Evolutionary conservation across 2,797 vertebrate species (phyloP).

Genomic region (Craterocephalus amniculus): DNA sequence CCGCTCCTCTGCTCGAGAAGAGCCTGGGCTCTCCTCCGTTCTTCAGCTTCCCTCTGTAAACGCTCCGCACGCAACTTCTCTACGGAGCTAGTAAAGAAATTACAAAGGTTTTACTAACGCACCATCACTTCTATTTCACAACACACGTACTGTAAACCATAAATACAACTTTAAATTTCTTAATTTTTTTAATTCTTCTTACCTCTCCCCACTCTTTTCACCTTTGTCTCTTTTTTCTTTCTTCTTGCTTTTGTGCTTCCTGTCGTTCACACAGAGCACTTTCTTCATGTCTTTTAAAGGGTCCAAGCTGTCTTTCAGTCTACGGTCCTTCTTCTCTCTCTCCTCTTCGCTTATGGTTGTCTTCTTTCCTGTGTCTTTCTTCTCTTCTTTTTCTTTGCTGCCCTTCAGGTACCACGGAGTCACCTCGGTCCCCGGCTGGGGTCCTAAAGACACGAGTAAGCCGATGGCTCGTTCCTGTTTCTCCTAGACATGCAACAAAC

Average conservation of each 20-base stretch:
- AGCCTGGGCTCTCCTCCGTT: slow-evolving; percentile 80
- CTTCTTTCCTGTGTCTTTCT: slow-evolving; percentile 51
- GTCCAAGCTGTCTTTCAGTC: slow-evolving; percentile 86
- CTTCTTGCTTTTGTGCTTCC: slow-evolving; percentile 75
- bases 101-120: neutral
- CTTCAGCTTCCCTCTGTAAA: slow-evolving; percentile 83
- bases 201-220: slow-evolving; percentile 67
- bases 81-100: slow-evolving; percentile 66
- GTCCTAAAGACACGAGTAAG: slow-evolving; percentile 89
- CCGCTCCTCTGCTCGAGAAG: slow-evolving; percentile 76
- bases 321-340: slow-evolving; percentile 83
- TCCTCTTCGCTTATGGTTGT: slow-evolving; percentile 77
- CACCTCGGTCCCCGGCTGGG: slow-evolving; percentile 84
- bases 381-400: slow-evolving; percentile 61
- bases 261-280: slow-evolving; percentile 78
- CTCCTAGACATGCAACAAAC: slow-evolving; percentile 77
- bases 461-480: slow-evolving; percentile 89
- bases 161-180: neutral
- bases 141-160: neutral
- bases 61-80: slow-evolving; percentile 86
- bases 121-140: neutral
- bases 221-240: slow-evolving; percentile 63
- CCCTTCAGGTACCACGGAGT: slow-evolving; percentile 90
- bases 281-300: slow-evolving; percentile 87
- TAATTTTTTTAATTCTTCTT: too few relatives aligned